Percentiles rank a stretch among this genome's conserved stretches.
Evolutionary conservation across 1,140 invertebrate genomes (phyloP).

Genomic region (Drosophila equinoxialis): DNA sequence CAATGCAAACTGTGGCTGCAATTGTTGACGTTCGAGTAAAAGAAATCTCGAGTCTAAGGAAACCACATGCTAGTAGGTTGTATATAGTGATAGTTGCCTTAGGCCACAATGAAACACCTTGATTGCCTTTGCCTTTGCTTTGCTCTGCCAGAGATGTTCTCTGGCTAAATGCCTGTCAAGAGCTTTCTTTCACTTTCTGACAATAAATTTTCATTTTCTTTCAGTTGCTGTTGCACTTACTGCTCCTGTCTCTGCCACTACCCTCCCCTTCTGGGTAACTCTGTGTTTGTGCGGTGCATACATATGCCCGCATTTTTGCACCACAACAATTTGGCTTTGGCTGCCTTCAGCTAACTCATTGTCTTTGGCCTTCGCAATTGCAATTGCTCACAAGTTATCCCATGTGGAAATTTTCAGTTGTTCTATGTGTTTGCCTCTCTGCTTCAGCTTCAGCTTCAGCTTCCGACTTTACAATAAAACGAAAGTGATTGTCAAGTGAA

Average conservation of each 20-base stretch:
- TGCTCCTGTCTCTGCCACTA: constrained; percentile 58
- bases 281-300: neutral
- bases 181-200: constrained; percentile 79
- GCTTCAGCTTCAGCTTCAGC: constrained; percentile 9
- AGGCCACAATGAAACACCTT: constrained; percentile 52
- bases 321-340: constrained; percentile 79
- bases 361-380: constrained; percentile 64
- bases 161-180: constrained; percentile 31
- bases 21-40: constrained; percentile 38
- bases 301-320: constrained; percentile 80
- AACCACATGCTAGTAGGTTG: constrained; percentile 31
- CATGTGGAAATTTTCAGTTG: constrained; percentile 77
- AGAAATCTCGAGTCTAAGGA: constrained; percentile 41
- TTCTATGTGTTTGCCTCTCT: constrained; percentile 41
- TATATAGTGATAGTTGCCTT: constrained; percentile 41
- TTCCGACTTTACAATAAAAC: constrained; percentile 74
- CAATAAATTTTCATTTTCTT: constrained; percentile 83
- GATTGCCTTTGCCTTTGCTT: constrained; percentile 32
- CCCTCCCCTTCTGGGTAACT: constrained; percentile 44
- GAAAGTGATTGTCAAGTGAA: constrained; percentile 81
- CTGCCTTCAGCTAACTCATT: constrained; percentile 58
- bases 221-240: constrained; percentile 53
- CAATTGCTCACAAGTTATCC: constrained; percentile 81
- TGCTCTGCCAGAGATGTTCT: neutral
- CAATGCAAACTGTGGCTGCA: constrained; percentile 56